A percentile compares a stretch with the other conserved stretches of the same genome.
These are phyloP conservation scores for Mareca strepera DNA, from an alignment of 2,797 vertebrate genomes.

Conservation along the genomic window DNA sequence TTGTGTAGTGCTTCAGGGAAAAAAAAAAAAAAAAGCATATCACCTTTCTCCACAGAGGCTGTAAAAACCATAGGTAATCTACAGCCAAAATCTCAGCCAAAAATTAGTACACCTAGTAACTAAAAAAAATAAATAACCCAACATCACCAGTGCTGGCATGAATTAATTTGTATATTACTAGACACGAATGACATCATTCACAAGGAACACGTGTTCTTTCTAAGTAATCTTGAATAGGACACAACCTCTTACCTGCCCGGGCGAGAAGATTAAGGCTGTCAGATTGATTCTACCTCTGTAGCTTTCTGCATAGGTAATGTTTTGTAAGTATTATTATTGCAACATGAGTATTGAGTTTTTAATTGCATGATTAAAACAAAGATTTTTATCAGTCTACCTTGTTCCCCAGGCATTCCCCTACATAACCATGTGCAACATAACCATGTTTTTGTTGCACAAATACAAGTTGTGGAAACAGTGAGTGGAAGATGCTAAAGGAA, in stretches of 20 bases:
- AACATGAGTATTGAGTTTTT: neutral
- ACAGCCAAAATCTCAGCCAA: neutral
- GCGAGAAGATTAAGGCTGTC: constrained; percentile 4
- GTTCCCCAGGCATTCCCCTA: neutral
- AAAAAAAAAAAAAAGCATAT: neutral
- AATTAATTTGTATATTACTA: neutral
- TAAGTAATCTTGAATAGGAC: constrained; percentile 3
- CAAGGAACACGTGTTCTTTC: constrained; percentile 7
- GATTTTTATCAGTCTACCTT: neutral
- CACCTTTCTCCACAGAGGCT: neutral
- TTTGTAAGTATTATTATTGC: neutral
- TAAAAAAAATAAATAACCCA: neutral
- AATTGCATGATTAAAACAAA: neutral
- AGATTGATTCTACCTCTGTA: neutral
- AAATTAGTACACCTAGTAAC: neutral
- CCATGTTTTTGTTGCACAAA: neutral
- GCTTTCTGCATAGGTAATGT: neutral
- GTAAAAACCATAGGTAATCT: neutral
- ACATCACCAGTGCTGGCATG: neutral
- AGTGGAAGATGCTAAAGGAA: neutral
- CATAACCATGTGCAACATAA: neutral
- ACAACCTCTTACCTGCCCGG: constrained; percentile 18
- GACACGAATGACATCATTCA: neutral
- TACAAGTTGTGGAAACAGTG: neutral
- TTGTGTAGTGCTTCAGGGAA: neutral